phyloP scores from a whole-genome alignment of 1,140 invertebrate genomes.

The Musca domestica region DNA sequence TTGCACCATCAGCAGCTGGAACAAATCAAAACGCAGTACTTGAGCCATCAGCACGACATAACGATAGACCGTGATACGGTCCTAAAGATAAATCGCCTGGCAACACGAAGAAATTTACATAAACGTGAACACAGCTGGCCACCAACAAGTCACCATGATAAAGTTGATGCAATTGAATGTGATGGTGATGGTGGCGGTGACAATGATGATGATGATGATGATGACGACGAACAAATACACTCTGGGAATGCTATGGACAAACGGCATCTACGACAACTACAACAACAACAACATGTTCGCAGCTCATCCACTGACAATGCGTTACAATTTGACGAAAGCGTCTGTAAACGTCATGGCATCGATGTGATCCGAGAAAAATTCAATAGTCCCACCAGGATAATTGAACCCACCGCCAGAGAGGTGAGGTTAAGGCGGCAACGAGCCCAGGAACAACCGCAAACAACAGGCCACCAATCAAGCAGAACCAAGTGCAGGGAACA shows the following conservation, averaged over 20 bases:
- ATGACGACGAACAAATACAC: slow-evolving; percentile 13
- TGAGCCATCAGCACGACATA: slow-evolving; percentile 45
- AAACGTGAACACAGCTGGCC: slow-evolving; percentile 51
- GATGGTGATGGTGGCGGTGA: not conserved
- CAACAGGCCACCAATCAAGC: slow-evolving; percentile 11
- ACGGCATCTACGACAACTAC: not conserved
- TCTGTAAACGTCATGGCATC: slow-evolving; percentile 36
- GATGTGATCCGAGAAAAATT: slow-evolving; percentile 44
- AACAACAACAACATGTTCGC: not conserved
- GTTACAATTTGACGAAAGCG: slow-evolving; percentile 28
- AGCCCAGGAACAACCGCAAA: slow-evolving; percentile 15
- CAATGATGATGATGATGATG: not conserved
- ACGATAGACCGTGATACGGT: slow-evolving; percentile 49
- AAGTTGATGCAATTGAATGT: not conserved
- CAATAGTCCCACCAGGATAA: slow-evolving; percentile 40
- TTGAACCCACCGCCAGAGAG: slow-evolving; percentile 33
- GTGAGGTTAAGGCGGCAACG: slow-evolving; percentile 7
- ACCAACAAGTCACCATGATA: slow-evolving; percentile 29
- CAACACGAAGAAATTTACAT: slow-evolving; percentile 39
- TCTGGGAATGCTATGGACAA: slow-evolving; percentile 4
- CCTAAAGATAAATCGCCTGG: slow-evolving; percentile 47
- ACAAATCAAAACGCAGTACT: slow-evolving; percentile 47
- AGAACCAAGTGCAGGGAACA: not conserved
- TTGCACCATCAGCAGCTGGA: slow-evolving; percentile 44
- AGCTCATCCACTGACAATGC: slow-evolving; percentile 25